Percentiles rank a stretch among this genome's conserved stretches.
These are phyloP conservation scores for Morphnarchus princeps DNA, from an alignment of 2,113 vertebrate species.

Conservation along the genomic window DNA sequence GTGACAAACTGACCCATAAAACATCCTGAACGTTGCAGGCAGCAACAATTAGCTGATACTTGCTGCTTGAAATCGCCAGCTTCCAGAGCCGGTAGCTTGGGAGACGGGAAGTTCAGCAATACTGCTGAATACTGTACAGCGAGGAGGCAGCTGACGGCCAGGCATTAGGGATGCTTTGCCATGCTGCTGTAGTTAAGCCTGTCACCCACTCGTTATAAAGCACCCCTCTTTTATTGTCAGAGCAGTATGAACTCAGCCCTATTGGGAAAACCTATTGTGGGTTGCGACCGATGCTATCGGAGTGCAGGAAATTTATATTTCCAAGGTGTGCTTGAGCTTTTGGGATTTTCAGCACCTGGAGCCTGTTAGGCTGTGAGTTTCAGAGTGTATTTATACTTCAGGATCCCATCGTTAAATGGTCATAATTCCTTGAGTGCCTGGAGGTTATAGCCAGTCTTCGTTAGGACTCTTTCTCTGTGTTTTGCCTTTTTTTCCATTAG, in stretches of 20 bases:
- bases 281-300: fast-evolving
- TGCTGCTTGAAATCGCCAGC: not conserved
- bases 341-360: not conserved
- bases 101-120: not conserved
- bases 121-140: not conserved
- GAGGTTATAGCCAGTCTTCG: not conserved
- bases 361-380: not conserved
- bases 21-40: not conserved
- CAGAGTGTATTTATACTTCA: not conserved
- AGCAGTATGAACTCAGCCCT: not conserved
- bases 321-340: not conserved
- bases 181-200: not conserved
- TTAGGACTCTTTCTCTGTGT: not conserved
- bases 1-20: not conserved
- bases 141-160: fast-evolving
- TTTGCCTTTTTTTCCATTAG: not conserved
- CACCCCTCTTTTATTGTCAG: not conserved
- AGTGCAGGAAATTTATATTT: not conserved
- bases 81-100: not conserved
- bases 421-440: not conserved
- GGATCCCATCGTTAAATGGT: not conserved
- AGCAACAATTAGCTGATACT: not conserved
- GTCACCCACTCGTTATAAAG: not conserved
- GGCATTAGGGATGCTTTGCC: slow-evolving; percentile 17
- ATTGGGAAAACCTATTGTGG: not conserved